Conservation (phyloP, 1,140 invertebrate species). For the Zaprionus ghesquierei region DNA sequence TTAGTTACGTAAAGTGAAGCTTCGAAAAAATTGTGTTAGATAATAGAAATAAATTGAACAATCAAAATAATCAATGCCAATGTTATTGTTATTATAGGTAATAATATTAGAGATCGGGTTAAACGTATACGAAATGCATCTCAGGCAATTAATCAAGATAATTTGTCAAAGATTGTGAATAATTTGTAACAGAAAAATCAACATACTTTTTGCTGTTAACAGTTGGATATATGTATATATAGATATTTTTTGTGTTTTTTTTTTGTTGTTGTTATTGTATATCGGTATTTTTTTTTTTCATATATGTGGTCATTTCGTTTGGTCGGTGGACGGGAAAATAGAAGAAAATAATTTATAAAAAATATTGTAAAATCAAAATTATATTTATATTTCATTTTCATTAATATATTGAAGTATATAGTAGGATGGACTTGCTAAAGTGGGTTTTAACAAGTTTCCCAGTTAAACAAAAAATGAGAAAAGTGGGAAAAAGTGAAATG, state of each 20-base stretch:
- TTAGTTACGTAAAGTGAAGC: neutral
- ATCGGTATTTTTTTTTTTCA: slow-evolving; percentile 18
- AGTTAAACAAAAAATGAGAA: neutral
- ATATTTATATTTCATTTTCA: slow-evolving; percentile 26
- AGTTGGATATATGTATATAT: slow-evolving; percentile 19
- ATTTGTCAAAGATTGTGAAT: slow-evolving; percentile 10
- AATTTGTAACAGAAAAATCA: slow-evolving; percentile 25
- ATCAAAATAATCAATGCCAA: slow-evolving; percentile 23
- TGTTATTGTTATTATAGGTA: neutral
- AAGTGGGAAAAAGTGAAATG: neutral
- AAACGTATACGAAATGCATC: slow-evolving; percentile 18
- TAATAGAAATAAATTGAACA: neutral
- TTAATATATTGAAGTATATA: slow-evolving; percentile 22
- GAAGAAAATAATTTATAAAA: slow-evolving; percentile 67
- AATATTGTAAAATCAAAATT: slow-evolving; percentile 56
- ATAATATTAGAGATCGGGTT: slow-evolving; percentile 5
- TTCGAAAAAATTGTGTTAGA: slow-evolving; percentile 11
- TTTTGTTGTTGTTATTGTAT: slow-evolving; percentile 16
- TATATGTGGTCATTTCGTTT: slow-evolving; percentile 46
- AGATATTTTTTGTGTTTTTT: slow-evolving; percentile 1
- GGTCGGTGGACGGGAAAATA: slow-evolving; percentile 56
- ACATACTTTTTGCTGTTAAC: slow-evolving; percentile 66
- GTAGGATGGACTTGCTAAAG: neutral
- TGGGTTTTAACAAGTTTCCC: neutral
- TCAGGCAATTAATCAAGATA: slow-evolving; percentile 6